Base-by-base conservation (phyloP, 2,888 invertebrate genomes). In the Azorinus chamasolen region DNA sequence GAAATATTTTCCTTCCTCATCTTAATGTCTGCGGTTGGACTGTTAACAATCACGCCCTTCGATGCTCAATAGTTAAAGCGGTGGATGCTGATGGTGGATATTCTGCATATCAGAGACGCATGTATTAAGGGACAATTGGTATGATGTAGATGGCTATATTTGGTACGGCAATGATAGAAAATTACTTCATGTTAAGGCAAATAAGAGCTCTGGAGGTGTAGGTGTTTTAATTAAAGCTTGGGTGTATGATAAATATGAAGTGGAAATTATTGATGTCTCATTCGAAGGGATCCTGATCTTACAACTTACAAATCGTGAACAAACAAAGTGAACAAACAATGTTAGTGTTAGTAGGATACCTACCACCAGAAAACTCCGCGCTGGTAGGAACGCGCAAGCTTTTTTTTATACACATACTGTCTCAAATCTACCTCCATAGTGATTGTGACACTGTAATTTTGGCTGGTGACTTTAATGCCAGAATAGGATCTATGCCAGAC, bases 21-120 rank as follows among this genome's bases (percentile, higher is more conserved):
- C 12, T 68, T 18, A 79, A 79, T 50, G 68, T 79, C n/a, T 69
- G 75, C 41, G 64, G 68, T 18, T 79, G 74, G 71, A 79, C 75
- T 12, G 39, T 20, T 1, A 54, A 71, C 41, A 79, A 75, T 24
- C 16, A 59, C 32, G 46, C n/a, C 0, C 50, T 75, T 54, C 46
- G 69, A 0, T 46, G 41, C 24, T n/a, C 37, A n/a, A 45, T 64
- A 43, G 45, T 75, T 0, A 39, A 43, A 14, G 39, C 51, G 0
- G 22, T 70, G 27, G 43, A 75, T 22, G 59, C 69, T 46, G 75
- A 69, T 32, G n/a, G n/a, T n/a, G n/a, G n/a, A 58, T 79, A 16
- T 57, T 50, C 2, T 66, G 41, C 2, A 54, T 75, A 5, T 37
- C 54, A 54, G 75, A 75, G 59, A 75, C 64, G 0, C 75, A 75